Percentiles rank a stretch among this genome's conserved stretches.
Evolutionary conservation across 1,140 invertebrate species (phyloP).

Genomic region (Archivesica marissinica): DNA sequence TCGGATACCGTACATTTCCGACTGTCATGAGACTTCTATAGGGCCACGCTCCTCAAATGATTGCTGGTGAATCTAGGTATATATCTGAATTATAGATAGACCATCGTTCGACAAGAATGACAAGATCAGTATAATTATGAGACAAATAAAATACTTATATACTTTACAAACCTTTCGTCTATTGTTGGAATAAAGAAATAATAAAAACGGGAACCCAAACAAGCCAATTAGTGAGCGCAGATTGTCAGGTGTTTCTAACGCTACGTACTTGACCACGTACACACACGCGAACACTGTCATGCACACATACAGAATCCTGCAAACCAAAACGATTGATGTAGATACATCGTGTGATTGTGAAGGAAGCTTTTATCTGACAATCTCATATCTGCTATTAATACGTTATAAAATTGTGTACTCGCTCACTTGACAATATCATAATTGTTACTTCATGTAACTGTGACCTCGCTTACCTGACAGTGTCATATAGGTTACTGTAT

Average conservation of each 20-base stretch:
- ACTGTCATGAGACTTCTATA: not conserved
- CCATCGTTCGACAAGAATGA: not conserved
- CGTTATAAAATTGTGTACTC: too few relatives aligned
- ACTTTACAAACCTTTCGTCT: constrained; percentile 13
- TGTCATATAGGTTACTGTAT: too few relatives aligned
- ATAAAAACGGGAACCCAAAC: constrained; percentile 24
- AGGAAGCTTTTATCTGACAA: too few relatives aligned
- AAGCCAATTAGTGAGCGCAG: constrained; percentile 28
- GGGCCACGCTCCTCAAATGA: not conserved
- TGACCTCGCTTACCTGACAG: too few relatives aligned
- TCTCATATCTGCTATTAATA: too few relatives aligned
- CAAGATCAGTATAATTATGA: not conserved
- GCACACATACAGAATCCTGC: constrained; percentile 27
- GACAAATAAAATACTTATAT: not conserved
- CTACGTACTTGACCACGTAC: constrained; percentile 15
- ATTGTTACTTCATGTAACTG: too few relatives aligned
- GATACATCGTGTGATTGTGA: too few relatives aligned
- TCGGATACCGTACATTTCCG: not conserved
- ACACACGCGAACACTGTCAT: constrained; percentile 23
- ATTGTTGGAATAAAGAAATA: constrained; percentile 39
- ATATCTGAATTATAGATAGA: not conserved
- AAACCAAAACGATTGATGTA: too few relatives aligned
- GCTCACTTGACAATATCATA: too few relatives aligned
- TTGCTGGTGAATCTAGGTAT: not conserved
- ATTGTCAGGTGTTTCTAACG: constrained; percentile 26